Evolutionary conservation across 2,888 invertebrate species (phyloP), one percentile per base, ranked within the genome.

Genomic region (Epistrophe grossulariae): DNA sequence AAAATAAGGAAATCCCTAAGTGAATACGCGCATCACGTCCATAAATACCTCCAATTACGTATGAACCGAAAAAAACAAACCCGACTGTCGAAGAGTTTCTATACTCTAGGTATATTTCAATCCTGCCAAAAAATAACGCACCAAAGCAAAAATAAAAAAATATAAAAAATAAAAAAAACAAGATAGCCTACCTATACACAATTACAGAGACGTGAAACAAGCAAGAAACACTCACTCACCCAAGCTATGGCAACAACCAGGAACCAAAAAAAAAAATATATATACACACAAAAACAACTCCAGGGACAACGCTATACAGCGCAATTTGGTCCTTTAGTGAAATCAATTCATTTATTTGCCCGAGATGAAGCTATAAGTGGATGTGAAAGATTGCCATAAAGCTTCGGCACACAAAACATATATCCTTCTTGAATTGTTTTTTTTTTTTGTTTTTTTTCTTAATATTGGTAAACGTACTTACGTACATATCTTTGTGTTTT

Each of bases 301-400:
- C 7, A 2, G 24, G 52, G 40, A 40, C 24, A 43, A 43, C 11
- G 40, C 62, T 28, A 31, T 9, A 35, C 68, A 68, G 40, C 50
- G 50, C 50, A 50, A 38, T 68, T 50, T 50, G 19, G 68, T 50
- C 68, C 82, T 87, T 87, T 83, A 72, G 52, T 76, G 72, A 87
- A 87, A 87, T 87, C 83, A 87, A 87, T 87, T 83, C 83, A 87
- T 87, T 87, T 87, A 87, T 87, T 83, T 87, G 76, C 79, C 72
- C 79, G 52, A 87, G 83, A 87, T 87, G 87, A 79, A 79, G 79
- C 87, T 83, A 79, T 87, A 87, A 87, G 83, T 87, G 83, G 79
- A 87, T 87, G 83, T 76, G 83, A 87, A 87, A 87, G 87, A 83
- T 87, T 76, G 83, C 52, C 71, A 76, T 83, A 83, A 87, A 87